Evolutionary conservation across 2,888 invertebrate genomes (phyloP).

Genomic region (Idaea dimidiata): DNA sequence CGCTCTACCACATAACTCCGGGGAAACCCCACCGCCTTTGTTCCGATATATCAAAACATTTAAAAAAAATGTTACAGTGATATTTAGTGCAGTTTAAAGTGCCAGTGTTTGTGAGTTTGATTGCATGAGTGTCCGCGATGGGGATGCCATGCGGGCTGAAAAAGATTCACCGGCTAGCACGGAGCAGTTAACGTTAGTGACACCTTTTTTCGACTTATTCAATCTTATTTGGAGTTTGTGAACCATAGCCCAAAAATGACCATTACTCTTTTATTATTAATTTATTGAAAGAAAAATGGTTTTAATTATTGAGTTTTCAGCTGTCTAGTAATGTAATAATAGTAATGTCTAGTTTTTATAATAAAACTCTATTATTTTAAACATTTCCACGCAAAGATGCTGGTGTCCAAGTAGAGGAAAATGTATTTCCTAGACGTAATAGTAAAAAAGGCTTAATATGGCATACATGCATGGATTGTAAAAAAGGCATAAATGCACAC

Average conservation of each 20-base stretch:
- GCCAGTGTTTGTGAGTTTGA: conserved; percentile 36
- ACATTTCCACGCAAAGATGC: neutral
- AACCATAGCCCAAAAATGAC: neutral
- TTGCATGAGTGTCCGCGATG: conserved; percentile 76
- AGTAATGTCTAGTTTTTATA: no score
- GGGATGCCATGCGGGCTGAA: conserved; percentile 64
- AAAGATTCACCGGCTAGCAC: conserved; percentile 75
- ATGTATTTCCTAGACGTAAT: neutral
- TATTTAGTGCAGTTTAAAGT: conserved; percentile 25
- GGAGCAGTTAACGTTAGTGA: conserved; percentile 75
- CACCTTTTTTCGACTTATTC: neutral
- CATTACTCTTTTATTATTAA: neutral
- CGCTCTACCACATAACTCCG: conserved; percentile 55
- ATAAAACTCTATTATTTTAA: neutral
- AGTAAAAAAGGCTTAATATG: neutral
- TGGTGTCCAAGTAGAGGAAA: neutral
- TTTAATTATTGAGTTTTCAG: no score
- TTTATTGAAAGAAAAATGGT: no score
- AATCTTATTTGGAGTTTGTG: neutral
- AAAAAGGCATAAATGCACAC: neutral
- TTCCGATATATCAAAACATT: conserved; percentile 38
- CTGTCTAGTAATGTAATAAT: no score
- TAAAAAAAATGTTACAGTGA: conserved; percentile 67
- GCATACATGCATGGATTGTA: neutral
- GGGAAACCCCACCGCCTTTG: conserved; percentile 38